phyloP scores from a whole-genome alignment of 2,797 vertebrate species.

The Tinamus major region DNA sequence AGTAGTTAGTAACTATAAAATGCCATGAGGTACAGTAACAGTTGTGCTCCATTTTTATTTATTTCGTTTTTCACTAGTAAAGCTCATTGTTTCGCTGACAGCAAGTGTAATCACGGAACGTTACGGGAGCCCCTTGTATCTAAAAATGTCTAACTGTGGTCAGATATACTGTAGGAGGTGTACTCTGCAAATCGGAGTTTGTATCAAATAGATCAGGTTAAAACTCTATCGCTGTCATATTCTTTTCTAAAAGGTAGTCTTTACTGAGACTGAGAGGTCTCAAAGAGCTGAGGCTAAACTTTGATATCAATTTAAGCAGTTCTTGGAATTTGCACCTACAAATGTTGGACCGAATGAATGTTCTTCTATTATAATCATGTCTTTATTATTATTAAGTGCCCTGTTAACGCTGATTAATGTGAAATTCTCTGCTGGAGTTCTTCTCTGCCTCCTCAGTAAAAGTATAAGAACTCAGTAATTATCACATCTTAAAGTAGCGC shows the following conservation, averaged over 20 bases:
- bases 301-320: constrained; percentile 53
- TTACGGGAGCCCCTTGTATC: not conserved
- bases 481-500: constrained; percentile 64
- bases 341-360: constrained; percentile 58
- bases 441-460: constrained; percentile 69
- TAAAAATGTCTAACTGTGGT: not conserved
- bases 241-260: not conserved
- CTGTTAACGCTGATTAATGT: constrained; percentile 75
- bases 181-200: not conserved
- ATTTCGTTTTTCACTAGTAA: not conserved
- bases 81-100: not conserved
- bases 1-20: not conserved
- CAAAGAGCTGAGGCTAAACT: constrained; percentile 20
- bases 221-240: not conserved
- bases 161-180: not conserved
- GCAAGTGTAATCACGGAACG: not conserved
- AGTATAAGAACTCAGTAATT: constrained; percentile 74
- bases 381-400: constrained; percentile 70
- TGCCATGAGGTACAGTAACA: rapidly evolving
- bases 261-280: not conserved
- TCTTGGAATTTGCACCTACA: constrained; percentile 55
- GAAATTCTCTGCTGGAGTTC: constrained; percentile 71
- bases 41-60: not conserved
- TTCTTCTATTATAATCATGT: constrained; percentile 59
- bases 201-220: not conserved